Conservation (phyloP, 2,888 invertebrate species). For the Lasioglossum calceatum region DNA sequence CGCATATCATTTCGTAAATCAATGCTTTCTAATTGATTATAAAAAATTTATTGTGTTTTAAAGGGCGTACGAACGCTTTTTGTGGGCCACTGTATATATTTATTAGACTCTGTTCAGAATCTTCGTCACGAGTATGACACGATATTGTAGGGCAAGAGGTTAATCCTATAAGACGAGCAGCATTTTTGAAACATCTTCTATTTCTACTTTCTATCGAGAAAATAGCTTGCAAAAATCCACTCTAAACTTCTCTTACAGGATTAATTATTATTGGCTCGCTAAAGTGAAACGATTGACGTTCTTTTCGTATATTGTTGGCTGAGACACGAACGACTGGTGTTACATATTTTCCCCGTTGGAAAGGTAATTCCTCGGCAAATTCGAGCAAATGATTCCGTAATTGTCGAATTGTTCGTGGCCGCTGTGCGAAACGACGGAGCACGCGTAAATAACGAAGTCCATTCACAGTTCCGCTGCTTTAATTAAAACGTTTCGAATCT, state of each 20-base stretch:
- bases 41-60: too few relatives aligned
- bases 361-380: neutral
- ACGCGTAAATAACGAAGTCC: constrained; percentile 12
- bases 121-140: too few relatives aligned
- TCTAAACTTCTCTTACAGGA: neutral
- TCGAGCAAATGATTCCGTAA: neutral
- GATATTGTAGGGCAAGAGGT: too few relatives aligned
- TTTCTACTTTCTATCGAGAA: neutral
- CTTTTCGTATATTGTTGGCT: neutral
- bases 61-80: too few relatives aligned
- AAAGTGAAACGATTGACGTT: neutral
- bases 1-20: too few relatives aligned
- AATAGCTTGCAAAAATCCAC: neutral
- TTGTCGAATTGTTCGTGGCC: neutral
- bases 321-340: neutral
- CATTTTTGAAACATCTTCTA: neutral
- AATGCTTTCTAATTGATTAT: too few relatives aligned
- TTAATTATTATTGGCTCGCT: neutral
- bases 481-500: constrained; percentile 40
- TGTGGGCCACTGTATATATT: too few relatives aligned
- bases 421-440: constrained; percentile 11
- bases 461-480: constrained; percentile 19
- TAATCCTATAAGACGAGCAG: too few relatives aligned
- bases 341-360: neutral
- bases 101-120: too few relatives aligned